These are phyloP conservation scores for Helogale parvula DNA, from an alignment of 2,113 vertebrate species.

Conservation along the genomic window DNA sequence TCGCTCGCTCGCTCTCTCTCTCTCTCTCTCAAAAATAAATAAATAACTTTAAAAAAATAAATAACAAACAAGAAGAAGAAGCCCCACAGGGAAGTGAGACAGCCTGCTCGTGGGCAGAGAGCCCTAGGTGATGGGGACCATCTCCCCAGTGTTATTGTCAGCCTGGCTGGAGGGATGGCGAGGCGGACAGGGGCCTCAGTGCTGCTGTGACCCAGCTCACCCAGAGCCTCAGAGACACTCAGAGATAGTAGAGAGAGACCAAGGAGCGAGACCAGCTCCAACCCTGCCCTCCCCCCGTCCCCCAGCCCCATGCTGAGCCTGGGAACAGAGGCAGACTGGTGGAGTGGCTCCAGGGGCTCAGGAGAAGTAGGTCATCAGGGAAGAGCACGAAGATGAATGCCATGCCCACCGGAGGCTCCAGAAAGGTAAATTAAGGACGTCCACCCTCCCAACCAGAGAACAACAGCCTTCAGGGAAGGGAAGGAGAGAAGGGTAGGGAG, in stretches of 20 bases:
- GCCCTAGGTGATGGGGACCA: background rate
- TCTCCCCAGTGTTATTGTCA: background rate
- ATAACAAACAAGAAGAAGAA: background rate
- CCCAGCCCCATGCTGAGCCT: background rate
- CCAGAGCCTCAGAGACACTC: background rate
- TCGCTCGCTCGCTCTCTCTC: too few species aligned
- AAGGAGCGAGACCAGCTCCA: background rate
- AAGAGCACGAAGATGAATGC: background rate
- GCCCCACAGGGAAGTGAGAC: background rate
- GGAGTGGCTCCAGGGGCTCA: background rate
- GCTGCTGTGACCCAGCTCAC: background rate
- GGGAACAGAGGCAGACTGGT: background rate
- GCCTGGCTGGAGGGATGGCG: background rate
- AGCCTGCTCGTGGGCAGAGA: background rate
- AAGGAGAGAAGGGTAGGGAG: background rate
- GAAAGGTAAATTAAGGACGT: too few species aligned
- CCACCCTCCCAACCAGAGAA: background rate
- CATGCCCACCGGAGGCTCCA: background rate
- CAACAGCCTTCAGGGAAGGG: background rate
- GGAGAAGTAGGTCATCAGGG: too few species aligned
- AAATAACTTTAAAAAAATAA: too few species aligned
- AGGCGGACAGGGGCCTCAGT: rapidly evolving
- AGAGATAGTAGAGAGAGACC: background rate
- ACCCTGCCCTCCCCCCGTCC: background rate
- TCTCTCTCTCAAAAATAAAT: too few species aligned